Evolutionary conservation across 2,113 vertebrate genomes (phyloP).

Genomic region (Hydrochoerus hydrochaeris): DNA sequence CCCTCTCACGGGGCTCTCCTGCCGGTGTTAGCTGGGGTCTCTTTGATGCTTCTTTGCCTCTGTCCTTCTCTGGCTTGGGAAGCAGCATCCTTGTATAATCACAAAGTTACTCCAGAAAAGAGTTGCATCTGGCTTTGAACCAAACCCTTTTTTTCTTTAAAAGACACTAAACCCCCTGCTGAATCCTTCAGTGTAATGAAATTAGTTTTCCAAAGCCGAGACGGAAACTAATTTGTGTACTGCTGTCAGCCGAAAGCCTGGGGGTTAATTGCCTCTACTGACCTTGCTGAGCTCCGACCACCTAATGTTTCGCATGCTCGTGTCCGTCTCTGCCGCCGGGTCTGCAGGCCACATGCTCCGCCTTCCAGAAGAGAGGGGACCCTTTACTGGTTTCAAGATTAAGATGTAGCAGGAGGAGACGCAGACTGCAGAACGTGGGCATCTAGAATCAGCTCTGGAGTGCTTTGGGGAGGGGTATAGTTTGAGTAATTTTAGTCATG

Average conservation of each 20-base stretch:
- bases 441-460: neutral
- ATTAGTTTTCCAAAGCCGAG: conserved; percentile 69
- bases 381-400: conserved; percentile 30
- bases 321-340: neutral
- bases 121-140: conserved; percentile 68
- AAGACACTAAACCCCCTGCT: conserved; percentile 48
- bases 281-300: conserved; percentile 47
- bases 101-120: conserved; percentile 14
- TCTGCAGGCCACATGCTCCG: neutral
- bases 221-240: conserved; percentile 62
- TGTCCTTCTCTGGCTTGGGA: neutral
- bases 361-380: neutral
- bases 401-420: neutral
- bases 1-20: neutral
- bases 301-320: neutral
- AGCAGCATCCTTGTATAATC: conserved; percentile 13
- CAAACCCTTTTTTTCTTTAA: conserved; percentile 57
- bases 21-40: neutral
- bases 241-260: conserved; percentile 65
- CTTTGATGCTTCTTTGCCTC: neutral
- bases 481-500: neutral
- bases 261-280: conserved; percentile 62
- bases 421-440: neutral
- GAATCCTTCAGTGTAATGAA: conserved; percentile 55
- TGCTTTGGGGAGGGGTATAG: neutral